Percentiles rank a stretch among this genome's conserved stretches.
phyloP scores from a whole-genome alignment of 2,113 vertebrate species.

The Campylomormyrus numenius region DNA sequence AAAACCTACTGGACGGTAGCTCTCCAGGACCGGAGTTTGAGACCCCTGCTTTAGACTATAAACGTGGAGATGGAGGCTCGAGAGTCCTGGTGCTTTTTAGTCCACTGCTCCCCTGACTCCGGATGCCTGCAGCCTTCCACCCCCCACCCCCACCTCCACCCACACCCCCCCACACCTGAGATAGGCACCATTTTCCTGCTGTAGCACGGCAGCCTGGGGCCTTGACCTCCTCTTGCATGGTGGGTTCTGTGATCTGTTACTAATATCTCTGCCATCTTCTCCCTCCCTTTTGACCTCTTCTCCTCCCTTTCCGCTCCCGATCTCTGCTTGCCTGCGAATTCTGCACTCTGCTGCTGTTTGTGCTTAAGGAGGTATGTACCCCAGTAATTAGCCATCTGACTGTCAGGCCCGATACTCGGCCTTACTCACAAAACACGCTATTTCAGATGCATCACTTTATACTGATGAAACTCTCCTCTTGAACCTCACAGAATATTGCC shows the following conservation, averaged over 20 bases:
- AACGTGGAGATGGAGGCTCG: background rate
- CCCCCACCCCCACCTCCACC: background rate
- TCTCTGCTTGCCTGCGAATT: slow-evolving; percentile 54
- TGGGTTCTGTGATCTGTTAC: slow-evolving; percentile 55
- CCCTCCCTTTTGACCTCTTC: slow-evolving; percentile 11
- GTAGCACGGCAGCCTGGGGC: slow-evolving; percentile 32
- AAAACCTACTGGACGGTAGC: no score
- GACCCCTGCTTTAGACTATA: background rate
- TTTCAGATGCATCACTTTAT: background rate
- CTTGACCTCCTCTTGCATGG: slow-evolving; percentile 59
- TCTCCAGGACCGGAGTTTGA: no score
- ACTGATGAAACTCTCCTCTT: background rate
- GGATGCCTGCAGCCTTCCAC: background rate
- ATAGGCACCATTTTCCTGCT: background rate
- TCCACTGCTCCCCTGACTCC: background rate
- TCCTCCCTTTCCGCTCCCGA: slow-evolving; percentile 38
- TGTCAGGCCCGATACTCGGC: background rate
- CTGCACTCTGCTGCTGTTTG: slow-evolving; percentile 57
- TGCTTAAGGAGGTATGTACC: slow-evolving; percentile 66
- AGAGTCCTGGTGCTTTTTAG: background rate
- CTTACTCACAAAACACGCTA: background rate
- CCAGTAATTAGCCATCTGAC: background rate
- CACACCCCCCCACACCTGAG: background rate
- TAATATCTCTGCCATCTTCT: slow-evolving; percentile 54
- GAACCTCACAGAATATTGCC: background rate